These are phyloP conservation scores for Martes martes DNA, from an alignment of 2,113 vertebrate genomes.

Conservation along the genomic window DNA sequence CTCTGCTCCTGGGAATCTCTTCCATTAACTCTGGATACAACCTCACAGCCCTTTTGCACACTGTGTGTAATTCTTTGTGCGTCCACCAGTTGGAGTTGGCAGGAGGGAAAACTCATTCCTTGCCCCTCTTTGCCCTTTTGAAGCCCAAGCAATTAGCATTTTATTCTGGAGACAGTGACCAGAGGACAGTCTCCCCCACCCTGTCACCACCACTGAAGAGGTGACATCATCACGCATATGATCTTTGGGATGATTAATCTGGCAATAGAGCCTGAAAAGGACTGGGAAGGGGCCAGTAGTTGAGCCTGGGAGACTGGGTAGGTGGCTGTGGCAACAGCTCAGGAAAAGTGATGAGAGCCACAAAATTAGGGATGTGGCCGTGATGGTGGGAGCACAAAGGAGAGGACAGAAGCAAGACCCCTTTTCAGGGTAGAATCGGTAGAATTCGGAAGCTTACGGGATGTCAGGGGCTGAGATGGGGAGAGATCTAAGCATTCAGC, in stretches of 20 bases:
- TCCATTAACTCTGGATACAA: not conserved
- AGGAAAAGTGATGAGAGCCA: not conserved
- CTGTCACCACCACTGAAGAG: not conserved
- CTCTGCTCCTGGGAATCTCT: not conserved
- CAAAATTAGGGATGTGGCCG: not conserved
- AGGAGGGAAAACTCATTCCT: not conserved
- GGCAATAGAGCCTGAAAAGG: not conserved
- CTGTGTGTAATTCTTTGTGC: not conserved
- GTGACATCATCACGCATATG: not conserved
- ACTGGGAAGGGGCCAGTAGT: not conserved
- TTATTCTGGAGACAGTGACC: constrained; percentile 14
- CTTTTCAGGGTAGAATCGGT: too few relatives aligned
- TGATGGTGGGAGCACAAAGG: not conserved
- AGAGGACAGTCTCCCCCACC: not conserved
- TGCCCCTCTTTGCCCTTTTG: not conserved
- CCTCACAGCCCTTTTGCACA: not conserved
- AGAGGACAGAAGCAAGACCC: not conserved
- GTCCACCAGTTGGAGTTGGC: not conserved
- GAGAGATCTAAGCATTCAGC: not conserved
- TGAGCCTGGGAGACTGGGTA: not conserved
- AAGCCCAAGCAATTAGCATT: not conserved
- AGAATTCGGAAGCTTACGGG: not conserved
- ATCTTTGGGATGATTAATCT: not conserved
- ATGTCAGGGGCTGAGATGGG: not conserved
- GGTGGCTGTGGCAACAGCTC: not conserved